phyloP scores from a whole-genome alignment of 2,797 vertebrate species.

The Bovichtus diacanthus region DNA sequence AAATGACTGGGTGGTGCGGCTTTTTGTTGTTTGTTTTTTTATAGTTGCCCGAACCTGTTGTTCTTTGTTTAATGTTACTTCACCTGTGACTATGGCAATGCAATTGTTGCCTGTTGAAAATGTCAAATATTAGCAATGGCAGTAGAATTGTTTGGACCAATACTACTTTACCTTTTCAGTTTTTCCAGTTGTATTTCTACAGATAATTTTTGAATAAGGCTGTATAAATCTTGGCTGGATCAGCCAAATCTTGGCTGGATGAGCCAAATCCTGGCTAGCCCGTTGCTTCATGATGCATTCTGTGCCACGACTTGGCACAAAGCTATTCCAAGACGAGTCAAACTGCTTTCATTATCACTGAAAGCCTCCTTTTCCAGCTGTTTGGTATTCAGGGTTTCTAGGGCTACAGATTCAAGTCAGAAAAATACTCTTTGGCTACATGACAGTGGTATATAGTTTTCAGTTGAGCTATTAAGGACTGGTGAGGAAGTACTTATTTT shows the following conservation, averaged over 20 bases:
- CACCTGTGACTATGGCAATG: background rate
- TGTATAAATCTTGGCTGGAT: slow-evolving; percentile 27
- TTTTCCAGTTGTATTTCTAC: slow-evolving; percentile 17
- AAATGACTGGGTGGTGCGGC: background rate
- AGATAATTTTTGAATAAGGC: slow-evolving; percentile 21
- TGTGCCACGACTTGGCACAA: slow-evolving; percentile 29
- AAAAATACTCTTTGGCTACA: slow-evolving; percentile 31
- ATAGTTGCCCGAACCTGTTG: background rate
- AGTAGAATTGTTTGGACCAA: background rate
- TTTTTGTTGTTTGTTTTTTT: background rate
- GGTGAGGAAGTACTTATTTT: slow-evolving; percentile 24
- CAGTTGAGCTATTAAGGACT: slow-evolving; percentile 27
- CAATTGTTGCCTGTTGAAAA: background rate
- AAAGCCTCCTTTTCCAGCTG: slow-evolving; percentile 59
- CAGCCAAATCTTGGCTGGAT: slow-evolving; percentile 21
- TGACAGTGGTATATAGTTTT: slow-evolving; percentile 22
- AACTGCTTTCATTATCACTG: slow-evolving; percentile 56
- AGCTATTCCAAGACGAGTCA: slow-evolving; percentile 25
- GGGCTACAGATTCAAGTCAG: slow-evolving; percentile 52
- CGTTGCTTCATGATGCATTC: slow-evolving; percentile 10
- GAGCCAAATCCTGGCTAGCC: slow-evolving; percentile 3
- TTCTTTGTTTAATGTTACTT: background rate
- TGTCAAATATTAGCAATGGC: background rate
- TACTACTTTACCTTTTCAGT: background rate
- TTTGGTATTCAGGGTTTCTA: slow-evolving; percentile 68